Percentiles rank a stretch among this genome's conserved stretches.
Evolutionary conservation across 1,140 invertebrate species (phyloP).

Genomic region (Patella vulgata): DNA sequence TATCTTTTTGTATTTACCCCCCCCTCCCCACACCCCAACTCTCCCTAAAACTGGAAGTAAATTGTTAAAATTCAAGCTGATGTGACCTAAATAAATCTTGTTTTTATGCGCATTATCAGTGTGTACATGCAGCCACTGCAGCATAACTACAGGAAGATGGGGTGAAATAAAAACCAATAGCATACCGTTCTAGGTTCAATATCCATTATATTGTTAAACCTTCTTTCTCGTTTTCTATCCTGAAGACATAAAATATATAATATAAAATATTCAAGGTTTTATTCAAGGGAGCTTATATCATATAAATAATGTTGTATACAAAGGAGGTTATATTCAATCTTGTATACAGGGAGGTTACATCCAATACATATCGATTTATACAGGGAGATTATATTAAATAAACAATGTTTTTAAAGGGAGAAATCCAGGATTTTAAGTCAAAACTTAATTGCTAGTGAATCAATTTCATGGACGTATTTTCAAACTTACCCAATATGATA

Average conservation of each 20-base stretch:
- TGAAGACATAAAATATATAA: not conserved
- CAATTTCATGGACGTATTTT: not conserved
- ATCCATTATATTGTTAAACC: not conserved
- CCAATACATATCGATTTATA: not conserved
- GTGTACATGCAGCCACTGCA: too few relatives aligned
- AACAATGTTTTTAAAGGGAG: not conserved
- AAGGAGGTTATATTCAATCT: conserved; percentile 2
- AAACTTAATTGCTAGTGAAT: conserved; percentile 8
- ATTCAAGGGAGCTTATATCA: not conserved
- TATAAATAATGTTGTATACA: not conserved
- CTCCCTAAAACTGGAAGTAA: too few relatives aligned
- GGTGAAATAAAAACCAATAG: too few relatives aligned
- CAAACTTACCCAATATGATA: conserved; percentile 35
- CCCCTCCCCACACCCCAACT: too few relatives aligned
- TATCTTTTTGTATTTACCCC: too few relatives aligned
- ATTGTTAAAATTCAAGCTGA: too few relatives aligned
- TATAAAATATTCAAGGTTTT: conserved; percentile 1
- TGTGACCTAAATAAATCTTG: too few relatives aligned
- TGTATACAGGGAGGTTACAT: not conserved
- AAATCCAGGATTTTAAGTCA: not conserved
- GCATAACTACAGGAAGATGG: too few relatives aligned
- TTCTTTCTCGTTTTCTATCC: not conserved
- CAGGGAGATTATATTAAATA: not conserved
- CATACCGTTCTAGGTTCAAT: too few relatives aligned
- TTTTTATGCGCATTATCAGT: too few relatives aligned